A percentile compares a stretch with the other conserved stretches of the same genome.
These are phyloP conservation scores for Sterrhoptilus dennistouni DNA, from an alignment of 2,113 vertebrate genomes.

Conservation along the genomic window DNA sequence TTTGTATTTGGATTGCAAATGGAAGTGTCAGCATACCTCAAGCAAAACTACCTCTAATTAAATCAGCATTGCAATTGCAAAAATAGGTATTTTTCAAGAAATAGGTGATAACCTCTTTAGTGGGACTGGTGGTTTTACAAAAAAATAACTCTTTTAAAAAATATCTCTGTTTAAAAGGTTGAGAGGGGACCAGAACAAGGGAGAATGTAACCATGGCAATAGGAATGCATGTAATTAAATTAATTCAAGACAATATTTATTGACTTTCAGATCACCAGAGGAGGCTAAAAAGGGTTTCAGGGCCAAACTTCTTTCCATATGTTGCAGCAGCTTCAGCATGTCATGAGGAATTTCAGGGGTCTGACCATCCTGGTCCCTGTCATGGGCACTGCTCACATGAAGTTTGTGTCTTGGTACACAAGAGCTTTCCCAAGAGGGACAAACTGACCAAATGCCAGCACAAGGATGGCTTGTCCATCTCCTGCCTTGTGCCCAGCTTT, in stretches of 20 bases:
- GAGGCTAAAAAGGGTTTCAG: background rate
- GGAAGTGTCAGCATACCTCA: background rate
- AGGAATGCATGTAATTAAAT: background rate
- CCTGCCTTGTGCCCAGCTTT: background rate
- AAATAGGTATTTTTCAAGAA: background rate
- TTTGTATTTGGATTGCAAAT: background rate
- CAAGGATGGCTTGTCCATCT: background rate
- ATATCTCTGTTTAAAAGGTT: background rate
- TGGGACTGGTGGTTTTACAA: background rate
- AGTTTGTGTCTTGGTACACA: background rate
- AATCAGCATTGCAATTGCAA: background rate
- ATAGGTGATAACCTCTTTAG: background rate
- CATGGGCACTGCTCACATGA: background rate
- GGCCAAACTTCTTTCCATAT: background rate
- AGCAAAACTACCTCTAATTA: background rate
- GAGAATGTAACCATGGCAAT: background rate
- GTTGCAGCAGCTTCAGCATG: background rate
- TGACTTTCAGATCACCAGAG: background rate
- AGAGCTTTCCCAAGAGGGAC: background rate
- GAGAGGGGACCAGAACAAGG: background rate
- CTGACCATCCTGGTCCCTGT: background rate
- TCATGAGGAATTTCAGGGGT: background rate
- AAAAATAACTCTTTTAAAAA: background rate
- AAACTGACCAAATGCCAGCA: fast-evolving
- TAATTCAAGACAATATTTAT: background rate